phyloP scores from a whole-genome alignment of 2,113 vertebrate species.

The Struthio camelus region DNA sequence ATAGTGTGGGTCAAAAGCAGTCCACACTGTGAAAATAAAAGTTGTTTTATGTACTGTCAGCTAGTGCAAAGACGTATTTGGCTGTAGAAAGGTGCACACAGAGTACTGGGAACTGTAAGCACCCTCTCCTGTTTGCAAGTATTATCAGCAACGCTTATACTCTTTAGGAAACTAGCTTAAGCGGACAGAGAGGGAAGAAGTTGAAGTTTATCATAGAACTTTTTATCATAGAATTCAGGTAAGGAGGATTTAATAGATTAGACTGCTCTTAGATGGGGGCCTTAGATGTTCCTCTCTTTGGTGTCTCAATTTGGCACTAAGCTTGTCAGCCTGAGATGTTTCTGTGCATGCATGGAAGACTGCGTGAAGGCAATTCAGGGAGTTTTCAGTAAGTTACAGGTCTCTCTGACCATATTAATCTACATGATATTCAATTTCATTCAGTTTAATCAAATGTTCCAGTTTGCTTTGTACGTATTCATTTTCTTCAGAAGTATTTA shows the following conservation, averaged over 20 bases:
- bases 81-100: neutral
- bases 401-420: neutral
- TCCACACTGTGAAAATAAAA: neutral
- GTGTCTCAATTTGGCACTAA: neutral
- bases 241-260: neutral
- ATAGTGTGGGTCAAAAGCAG: neutral
- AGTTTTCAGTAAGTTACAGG: neutral
- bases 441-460: neutral
- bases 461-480: neutral
- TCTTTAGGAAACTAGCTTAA: neutral
- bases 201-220: neutral
- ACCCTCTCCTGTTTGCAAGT: neutral
- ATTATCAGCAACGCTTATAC: neutral
- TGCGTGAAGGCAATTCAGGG: neutral
- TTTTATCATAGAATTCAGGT: neutral
- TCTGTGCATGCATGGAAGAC: neutral
- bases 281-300: neutral
- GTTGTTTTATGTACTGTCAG: neutral
- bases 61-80: neutral
- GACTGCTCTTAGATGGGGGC: neutral
- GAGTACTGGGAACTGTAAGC: neutral
- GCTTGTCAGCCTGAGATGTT: neutral
- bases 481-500: neutral
- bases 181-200: neutral
- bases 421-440: neutral